Evolutionary conservation across 23 tunicate species (phyloP).

Genomic region (Styela plicata): DNA sequence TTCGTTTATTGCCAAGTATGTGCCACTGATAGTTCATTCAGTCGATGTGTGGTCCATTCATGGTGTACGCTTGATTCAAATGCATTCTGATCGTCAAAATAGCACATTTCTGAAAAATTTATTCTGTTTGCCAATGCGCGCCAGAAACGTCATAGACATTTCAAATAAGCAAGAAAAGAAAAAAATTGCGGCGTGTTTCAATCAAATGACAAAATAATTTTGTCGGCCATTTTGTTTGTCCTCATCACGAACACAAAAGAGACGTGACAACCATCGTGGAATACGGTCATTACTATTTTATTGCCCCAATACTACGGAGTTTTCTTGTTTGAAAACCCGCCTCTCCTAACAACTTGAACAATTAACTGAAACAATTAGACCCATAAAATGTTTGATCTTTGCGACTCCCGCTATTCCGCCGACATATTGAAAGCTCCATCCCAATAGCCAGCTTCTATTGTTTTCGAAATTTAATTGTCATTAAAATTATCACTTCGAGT

Average conservation of each 20-base stretch:
- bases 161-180: no score
- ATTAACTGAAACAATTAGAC: slow-evolving; percentile 32
- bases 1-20: no score
- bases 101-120: no score
- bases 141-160: no score
- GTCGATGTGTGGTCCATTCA: no score
- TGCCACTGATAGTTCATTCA: no score
- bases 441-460: neutral
- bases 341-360: slow-evolving; percentile 29
- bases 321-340: slow-evolving; percentile 24
- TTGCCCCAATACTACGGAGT: neutral
- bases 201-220: no score
- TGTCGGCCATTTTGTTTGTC: neutral
- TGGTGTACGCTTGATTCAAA: no score
- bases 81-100: no score
- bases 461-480: neutral
- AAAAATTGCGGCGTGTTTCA: no score
- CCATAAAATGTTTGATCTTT: neutral
- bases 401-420: slow-evolving; percentile 1
- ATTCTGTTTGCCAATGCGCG: no score
- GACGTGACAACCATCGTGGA: neutral
- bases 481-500: neutral
- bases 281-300: slow-evolving; percentile 19
- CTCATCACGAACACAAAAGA: neutral
- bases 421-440: neutral